phyloP scores from a whole-genome alignment of 2,888 invertebrate species.

The Leptopterna dolabrata region DNA sequence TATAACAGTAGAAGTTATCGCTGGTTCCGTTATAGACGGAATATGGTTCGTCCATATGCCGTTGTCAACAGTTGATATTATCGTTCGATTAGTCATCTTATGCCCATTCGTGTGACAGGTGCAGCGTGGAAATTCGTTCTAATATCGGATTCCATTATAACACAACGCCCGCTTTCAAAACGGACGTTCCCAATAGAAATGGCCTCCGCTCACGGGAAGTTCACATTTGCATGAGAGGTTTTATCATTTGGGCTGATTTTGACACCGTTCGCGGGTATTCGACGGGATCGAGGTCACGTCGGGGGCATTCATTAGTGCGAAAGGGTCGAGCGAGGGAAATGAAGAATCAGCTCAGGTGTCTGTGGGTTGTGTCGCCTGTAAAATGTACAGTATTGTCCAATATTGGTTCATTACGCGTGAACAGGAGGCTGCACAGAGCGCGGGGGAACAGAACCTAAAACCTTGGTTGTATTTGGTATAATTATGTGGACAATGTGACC shows the following conservation, averaged over 20 bases:
- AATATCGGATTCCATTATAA: background rate
- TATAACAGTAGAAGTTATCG: too few species aligned
- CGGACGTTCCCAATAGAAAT: background rate
- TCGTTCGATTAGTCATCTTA: background rate
- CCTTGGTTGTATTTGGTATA: too few species aligned
- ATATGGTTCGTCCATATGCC: background rate
- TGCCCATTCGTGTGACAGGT: too few species aligned
- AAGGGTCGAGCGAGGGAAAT: background rate
- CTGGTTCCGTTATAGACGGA: background rate
- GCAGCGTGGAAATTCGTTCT: background rate
- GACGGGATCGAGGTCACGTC: background rate
- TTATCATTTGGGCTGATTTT: conserved; percentile 3
- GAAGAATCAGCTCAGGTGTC: background rate
- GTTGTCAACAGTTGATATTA: background rate
- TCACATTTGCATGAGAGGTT: background rate
- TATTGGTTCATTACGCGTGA: background rate
- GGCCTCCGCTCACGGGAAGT: background rate
- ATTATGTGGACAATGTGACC: too few species aligned
- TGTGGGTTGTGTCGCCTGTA: background rate
- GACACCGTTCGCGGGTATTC: background rate
- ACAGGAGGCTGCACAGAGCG: background rate
- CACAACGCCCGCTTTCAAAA: background rate
- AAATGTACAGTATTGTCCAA: background rate
- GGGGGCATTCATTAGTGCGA: background rate
- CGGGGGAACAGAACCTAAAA: too few species aligned